These are phyloP conservation scores for Fulica atra DNA, from an alignment of 2,113 vertebrate species.

Conservation along the genomic window DNA sequence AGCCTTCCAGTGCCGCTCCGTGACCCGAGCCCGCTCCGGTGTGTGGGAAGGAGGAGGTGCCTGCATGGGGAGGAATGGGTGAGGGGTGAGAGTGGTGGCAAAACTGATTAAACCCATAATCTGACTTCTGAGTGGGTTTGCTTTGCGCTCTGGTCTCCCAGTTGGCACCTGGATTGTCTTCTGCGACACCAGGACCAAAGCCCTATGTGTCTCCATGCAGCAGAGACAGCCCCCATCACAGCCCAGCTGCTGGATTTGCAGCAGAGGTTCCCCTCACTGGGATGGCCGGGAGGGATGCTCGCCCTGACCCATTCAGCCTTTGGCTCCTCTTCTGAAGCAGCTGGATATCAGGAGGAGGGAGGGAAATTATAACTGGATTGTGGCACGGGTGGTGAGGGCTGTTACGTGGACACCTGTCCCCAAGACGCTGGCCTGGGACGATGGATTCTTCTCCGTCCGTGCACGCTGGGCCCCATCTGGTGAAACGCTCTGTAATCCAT, in stretches of 20 bases:
- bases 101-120: not conserved
- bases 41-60: not conserved
- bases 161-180: not conserved
- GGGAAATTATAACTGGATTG: not conserved
- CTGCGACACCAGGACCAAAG: not conserved
- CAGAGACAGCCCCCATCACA: not conserved
- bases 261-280: not conserved
- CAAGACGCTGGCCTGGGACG: not conserved
- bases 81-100: not conserved
- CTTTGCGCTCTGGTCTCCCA: not conserved
- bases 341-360: not conserved
- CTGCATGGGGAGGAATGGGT: not conserved
- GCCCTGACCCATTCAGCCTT: not conserved
- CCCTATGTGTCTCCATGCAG: fast-evolving
- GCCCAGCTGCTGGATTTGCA: not conserved
- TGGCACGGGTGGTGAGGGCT: not conserved
- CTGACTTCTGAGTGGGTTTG: not conserved
- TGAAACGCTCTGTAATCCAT: not conserved
- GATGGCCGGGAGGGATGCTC: not conserved
- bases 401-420: not conserved
- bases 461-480: conserved; percentile 18
- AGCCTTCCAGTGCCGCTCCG: not conserved
- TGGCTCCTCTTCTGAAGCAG: not conserved
- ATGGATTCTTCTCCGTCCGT: not conserved
- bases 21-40: not conserved